Evolutionary conservation across 2,888 invertebrate species (phyloP), one percentile per base, ranked within the genome.

Genomic region (Drosophila recens): DNA sequence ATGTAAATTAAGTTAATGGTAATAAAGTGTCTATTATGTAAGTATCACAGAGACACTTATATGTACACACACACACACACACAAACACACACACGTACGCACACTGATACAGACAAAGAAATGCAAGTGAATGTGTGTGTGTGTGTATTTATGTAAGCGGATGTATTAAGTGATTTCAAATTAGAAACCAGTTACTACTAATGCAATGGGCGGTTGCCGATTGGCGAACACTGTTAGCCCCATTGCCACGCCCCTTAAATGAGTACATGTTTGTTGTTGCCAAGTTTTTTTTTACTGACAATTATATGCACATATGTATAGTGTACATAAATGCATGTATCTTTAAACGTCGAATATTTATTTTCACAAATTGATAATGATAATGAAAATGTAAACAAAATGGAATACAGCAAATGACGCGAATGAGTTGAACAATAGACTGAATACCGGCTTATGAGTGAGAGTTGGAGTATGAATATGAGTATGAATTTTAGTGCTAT

Each of bases 21-120:
- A 84, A 84, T 84, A 84, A 84, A 87, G 87, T 84, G 87, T 74
- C 80, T 82, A 84, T 87, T 84, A 84, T 84, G 75, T 82, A 79
- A 75, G 80, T 72, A 72, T 64, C 75, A 64, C 45, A 64, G 70
- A 62, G 43, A 67, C 9, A 30, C 23, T 33, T 45, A 49, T 40
- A 46, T 23, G 20, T 23, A 59, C 34, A 62, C n/a, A 36, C 15
- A 17, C 10, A 49, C 42, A 33, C 10, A 11, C 15, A 17, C 10
- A 49, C 42, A 33, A 10, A 11, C 6, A 13, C n/a, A 54, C 17
- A 17, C 42, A 10, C n/a, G n/a, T n/a, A n/a, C n/a, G n/a, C n/a
- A n/a, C n/a, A n/a, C n/a, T n/a, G n/a, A n/a, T n/a, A n/a, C 10
- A 42, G 10, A 17, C 42, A 17, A 17, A 17, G 17, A 17, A 17